These are phyloP conservation scores for Acyrthosiphon pisum DNA, from an alignment of 1,140 invertebrate species.

Conservation along the genomic window DNA sequence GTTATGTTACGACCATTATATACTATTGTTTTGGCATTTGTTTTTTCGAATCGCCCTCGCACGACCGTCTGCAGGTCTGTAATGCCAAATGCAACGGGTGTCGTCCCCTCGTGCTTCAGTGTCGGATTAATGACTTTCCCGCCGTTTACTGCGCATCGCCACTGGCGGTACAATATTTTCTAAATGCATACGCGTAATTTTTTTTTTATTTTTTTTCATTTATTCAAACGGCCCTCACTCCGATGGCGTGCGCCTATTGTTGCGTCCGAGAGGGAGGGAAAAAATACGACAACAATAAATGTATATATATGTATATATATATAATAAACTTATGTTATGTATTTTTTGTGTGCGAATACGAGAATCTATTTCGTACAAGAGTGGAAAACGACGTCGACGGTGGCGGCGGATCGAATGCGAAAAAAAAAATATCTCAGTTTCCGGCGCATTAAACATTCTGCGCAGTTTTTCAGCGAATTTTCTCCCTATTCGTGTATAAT, in stretches of 20 bases:
- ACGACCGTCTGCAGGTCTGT: background rate
- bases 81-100: constrained; percentile 42
- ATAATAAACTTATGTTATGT: too few relatives aligned
- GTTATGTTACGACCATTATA: background rate
- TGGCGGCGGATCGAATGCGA: background rate
- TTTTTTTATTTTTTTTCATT: background rate
- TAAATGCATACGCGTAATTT: constrained; percentile 7
- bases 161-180: constrained; percentile 26
- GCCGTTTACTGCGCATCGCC: background rate
- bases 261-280: background rate
- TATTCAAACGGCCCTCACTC: constrained; percentile 21
- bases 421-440: constrained; percentile 41
- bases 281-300: background rate
- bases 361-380: constrained; percentile 26
- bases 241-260: constrained; percentile 28
- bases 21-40: background rate
- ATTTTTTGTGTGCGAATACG: background rate
- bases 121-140: constrained; percentile 46
- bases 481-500: background rate
- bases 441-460: constrained; percentile 48
- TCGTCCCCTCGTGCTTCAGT: background rate
- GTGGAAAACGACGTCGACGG: constrained; percentile 23
- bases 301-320: background rate
- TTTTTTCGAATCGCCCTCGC: background rate
- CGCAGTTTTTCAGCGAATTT: background rate